phyloP scores from a whole-genome alignment of 2,797 vertebrate genomes.

The Mormyrus hasselquistii region DNA sequence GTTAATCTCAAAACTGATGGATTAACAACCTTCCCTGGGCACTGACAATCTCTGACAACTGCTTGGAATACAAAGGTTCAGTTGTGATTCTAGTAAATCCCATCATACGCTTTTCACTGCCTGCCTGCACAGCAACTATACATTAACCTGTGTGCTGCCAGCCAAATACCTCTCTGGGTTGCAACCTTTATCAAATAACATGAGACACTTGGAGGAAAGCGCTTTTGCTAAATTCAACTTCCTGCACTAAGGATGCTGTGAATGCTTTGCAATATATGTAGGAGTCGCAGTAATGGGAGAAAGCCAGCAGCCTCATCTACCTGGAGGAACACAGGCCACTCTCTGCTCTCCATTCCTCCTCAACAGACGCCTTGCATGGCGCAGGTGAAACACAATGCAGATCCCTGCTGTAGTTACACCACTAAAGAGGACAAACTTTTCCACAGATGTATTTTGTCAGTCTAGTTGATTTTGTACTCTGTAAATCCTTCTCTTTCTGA shows the following conservation, averaged over 20 bases:
- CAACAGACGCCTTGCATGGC: slow-evolving; percentile 6
- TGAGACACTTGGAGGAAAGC: not conserved
- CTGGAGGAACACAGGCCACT: slow-evolving; percentile 2
- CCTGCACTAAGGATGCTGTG: slow-evolving; percentile 3
- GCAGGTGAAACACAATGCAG: not conserved
- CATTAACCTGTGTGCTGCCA: not conserved
- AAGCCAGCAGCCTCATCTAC: slow-evolving; percentile 4
- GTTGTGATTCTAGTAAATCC: not conserved
- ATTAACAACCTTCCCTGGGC: not conserved
- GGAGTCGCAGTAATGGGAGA: not conserved
- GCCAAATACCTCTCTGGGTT: not conserved
- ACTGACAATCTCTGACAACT: not conserved
- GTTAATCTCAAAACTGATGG: not conserved
- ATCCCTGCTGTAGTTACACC: not conserved
- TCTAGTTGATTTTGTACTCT: not conserved
- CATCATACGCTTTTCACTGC: not conserved
- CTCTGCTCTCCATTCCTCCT: slow-evolving; percentile 7
- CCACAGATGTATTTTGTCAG: not conserved
- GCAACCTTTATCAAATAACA: too few species aligned
- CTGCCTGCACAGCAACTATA: not conserved
- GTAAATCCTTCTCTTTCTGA: not conserved
- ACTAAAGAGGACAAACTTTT: not conserved
- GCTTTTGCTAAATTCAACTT: not conserved
- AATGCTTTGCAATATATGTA: slow-evolving; percentile 9
- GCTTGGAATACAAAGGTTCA: not conserved